These are phyloP conservation scores for Eupithecia centaureata DNA, from an alignment of 2,888 invertebrate genomes.

Conservation along the genomic window DNA sequence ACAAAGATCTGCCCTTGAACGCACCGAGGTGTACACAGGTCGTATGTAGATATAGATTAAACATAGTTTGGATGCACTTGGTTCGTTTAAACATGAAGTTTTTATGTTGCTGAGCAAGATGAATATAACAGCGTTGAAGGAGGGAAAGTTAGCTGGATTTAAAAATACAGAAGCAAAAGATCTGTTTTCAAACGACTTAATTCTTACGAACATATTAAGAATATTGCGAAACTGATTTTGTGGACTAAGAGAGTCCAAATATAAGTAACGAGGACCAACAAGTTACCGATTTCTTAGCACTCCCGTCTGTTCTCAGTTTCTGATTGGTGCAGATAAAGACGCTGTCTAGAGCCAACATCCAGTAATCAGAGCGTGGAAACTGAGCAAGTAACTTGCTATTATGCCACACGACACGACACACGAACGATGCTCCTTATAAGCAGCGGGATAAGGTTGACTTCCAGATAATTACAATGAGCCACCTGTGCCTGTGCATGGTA, in stretches of 20 bases:
- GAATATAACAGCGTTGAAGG: background rate
- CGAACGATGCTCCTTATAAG: conserved; percentile 58
- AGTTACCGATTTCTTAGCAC: conserved; percentile 60
- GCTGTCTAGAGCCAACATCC: conserved; percentile 83
- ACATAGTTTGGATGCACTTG: conserved; percentile 60
- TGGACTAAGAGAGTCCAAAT: background rate
- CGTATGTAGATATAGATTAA: conserved; percentile 44
- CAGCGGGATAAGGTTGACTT: conserved; percentile 29
- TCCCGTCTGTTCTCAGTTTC: conserved; percentile 63
- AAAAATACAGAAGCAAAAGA: background rate
- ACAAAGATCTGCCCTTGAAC: conserved; percentile 78
- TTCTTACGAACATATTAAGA: background rate
- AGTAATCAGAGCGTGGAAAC: conserved; percentile 84
- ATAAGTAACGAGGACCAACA: conserved; percentile 1
- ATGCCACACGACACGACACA: conserved; percentile 46
- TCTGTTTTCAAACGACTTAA: background rate
- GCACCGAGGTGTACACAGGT: conserved; percentile 52
- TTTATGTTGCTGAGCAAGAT: background rate
- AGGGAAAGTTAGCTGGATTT: background rate
- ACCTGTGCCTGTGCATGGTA: conserved; percentile 7
- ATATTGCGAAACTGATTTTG: background rate
- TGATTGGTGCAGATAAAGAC: conserved; percentile 81
- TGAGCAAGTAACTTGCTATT: conserved; percentile 72
- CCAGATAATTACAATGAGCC: conserved; percentile 11
- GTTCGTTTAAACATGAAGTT: conserved; percentile 35